Conservation (phyloP, 2,797 vertebrate species). For the Lacerta viridis region DNA sequence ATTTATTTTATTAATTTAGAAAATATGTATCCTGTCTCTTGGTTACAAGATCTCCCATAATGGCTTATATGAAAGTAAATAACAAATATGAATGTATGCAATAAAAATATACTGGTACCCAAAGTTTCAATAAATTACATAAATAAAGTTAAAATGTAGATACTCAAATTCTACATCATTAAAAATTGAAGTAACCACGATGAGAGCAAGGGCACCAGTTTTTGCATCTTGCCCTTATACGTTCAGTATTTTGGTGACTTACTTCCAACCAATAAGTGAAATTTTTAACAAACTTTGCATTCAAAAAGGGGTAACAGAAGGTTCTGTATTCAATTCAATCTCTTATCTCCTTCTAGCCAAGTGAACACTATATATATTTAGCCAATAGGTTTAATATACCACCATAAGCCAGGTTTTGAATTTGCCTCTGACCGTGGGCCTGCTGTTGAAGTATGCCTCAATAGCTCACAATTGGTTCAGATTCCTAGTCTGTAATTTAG, state of each 20-base stretch:
- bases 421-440: conserved; percentile 25
- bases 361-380: conserved; percentile 10
- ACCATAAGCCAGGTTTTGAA: not conserved
- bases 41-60: too few relatives aligned
- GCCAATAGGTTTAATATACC: not conserved
- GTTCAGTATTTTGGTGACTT: conserved; percentile 66
- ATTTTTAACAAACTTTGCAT: conserved; percentile 52
- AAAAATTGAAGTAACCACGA: conserved; percentile 45
- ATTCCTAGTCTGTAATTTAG: not conserved
- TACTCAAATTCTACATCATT: conserved; percentile 31
- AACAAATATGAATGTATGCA: too few relatives aligned
- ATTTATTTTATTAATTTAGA: too few relatives aligned
- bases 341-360: not conserved
- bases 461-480: conserved; percentile 5
- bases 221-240: conserved; percentile 54
- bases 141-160: too few relatives aligned
- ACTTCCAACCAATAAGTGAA: conserved; percentile 54
- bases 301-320: conserved; percentile 53
- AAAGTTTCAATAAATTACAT: too few relatives aligned
- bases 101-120: too few relatives aligned
- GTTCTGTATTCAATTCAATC: conserved; percentile 46
- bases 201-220: conserved; percentile 42
- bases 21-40: too few relatives aligned
- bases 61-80: too few relatives aligned
- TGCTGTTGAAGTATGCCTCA: not conserved